Conservation (phyloP, 2,797 vertebrate genomes). For the Morus bassanus region DNA sequence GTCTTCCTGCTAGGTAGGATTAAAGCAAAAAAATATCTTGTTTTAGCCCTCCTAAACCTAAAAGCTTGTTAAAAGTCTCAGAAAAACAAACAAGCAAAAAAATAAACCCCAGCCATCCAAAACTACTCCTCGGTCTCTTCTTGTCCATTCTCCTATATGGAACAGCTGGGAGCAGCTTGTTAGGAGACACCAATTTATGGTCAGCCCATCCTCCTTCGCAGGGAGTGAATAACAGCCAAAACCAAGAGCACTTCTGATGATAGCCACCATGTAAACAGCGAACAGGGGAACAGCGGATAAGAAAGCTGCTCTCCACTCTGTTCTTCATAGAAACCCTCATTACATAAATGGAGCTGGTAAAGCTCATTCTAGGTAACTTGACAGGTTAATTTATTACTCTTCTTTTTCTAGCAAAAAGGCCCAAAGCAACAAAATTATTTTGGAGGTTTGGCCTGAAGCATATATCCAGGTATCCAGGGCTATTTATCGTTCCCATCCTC, state of each 20-base stretch:
- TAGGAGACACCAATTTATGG: neutral
- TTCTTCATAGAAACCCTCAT: neutral
- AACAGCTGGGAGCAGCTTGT: slow-evolving; percentile 1
- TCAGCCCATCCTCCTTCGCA: neutral
- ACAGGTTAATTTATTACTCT: neutral
- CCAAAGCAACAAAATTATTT: rapidly evolving
- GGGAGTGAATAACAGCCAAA: neutral
- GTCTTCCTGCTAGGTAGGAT: neutral
- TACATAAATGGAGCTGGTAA: neutral
- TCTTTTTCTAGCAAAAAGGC: neutral
- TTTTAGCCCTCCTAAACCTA: neutral
- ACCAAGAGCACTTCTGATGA: neutral
- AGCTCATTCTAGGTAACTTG: neutral
- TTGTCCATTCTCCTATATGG: neutral
- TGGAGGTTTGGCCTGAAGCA: neutral
- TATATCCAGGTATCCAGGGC: neutral
- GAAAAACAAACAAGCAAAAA: neutral
- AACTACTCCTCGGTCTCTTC: neutral
- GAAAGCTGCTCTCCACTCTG: neutral
- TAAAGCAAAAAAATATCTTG: neutral
- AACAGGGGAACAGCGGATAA: neutral
- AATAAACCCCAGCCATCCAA: neutral
- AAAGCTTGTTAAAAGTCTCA: neutral
- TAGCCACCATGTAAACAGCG: neutral
- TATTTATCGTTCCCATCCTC: neutral